Base-by-base conservation (phyloP, 2,113 vertebrate genomes). In the Parus major region DNA sequence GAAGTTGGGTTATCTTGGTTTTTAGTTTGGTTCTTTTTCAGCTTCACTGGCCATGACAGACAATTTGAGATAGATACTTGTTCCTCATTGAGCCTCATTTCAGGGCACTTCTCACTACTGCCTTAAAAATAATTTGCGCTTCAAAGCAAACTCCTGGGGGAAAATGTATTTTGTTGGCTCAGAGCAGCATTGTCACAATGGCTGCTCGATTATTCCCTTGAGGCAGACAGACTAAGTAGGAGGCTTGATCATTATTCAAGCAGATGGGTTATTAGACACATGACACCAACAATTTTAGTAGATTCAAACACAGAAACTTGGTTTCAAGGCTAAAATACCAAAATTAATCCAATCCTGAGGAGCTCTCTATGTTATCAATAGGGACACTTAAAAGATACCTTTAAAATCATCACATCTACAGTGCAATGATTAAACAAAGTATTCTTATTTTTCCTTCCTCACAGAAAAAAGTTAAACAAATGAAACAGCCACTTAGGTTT, bases 221-320 rank as follows among this genome's bases (percentile, higher is more conserved):
- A 90, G 88, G 64, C 3, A 96, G 85, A 88, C 66, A 92, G 78
- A 92, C 66, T 73, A 96, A 93, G 93, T 90, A 94, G 90, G 76
- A 95, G 87, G 64, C 56, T 94, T 92, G 80, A 90, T 59, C 87
- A 75, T 88, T 71, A 88, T 77, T 88, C 76, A 86, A 65, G 76
- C 52, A 94, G 80, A 94, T 88, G 42, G 55, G 64, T 86, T 94
- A 96, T 93, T 83, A 96, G 72, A 80, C 68, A 87, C 31, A 82
- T 11, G 71, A 93, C 85, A 94, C 52, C 82, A 95, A 94, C 76
- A 90, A 68, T 90, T 96, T 90, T 14, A 68, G 52, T 42, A 95
- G 92, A 90, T 14, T 90, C 36, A 93, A 90, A 94, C 72, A 88
- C 0, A 0, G 79, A 93, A 83, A 56, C 75, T 83, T 86, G 56